Conservation (phyloP, 1,140 invertebrate species). For the Pseudomyrmex flavicornis region DNA sequence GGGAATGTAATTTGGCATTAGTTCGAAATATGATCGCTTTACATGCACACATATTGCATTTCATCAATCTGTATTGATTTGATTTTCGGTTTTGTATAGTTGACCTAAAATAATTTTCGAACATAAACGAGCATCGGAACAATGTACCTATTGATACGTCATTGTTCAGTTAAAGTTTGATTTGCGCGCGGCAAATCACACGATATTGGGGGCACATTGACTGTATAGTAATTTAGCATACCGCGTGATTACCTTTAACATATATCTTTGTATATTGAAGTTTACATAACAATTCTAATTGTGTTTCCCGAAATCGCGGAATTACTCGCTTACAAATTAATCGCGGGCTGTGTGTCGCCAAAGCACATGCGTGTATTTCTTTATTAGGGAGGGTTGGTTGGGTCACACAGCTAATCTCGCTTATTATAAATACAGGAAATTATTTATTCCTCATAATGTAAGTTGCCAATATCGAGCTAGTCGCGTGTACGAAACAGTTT, state of each 20-base stretch:
- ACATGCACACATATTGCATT: slow-evolving; percentile 21
- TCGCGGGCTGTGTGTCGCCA: too few relatives aligned
- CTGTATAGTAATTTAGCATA: slow-evolving; percentile 35
- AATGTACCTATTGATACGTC: slow-evolving; percentile 10
- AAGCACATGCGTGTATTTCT: not conserved
- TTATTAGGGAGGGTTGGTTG: not conserved
- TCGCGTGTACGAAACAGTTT: too few relatives aligned
- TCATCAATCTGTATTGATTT: slow-evolving; percentile 27
- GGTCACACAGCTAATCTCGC: too few relatives aligned
- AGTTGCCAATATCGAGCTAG: too few relatives aligned
- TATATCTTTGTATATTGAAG: slow-evolving; percentile 11
- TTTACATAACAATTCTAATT: slow-evolving; percentile 39
- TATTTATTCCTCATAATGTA: too few relatives aligned
- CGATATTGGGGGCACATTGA: not conserved
- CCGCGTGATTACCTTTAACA: not conserved
- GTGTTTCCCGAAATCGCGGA: slow-evolving; percentile 12
- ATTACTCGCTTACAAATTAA: too few relatives aligned
- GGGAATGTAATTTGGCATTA: slow-evolving; percentile 28
- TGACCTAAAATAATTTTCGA: not conserved
- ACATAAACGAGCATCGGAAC: slow-evolving; percentile 33
- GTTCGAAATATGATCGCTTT: slow-evolving; percentile 8
- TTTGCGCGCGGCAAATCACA: slow-evolving; percentile 24
- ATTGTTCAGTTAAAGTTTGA: slow-evolving; percentile 47
- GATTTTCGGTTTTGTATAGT: slow-evolving; percentile 15
- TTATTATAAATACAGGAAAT: too few relatives aligned